These are phyloP conservation scores for Diachasma alloeum DNA, from an alignment of 1,140 invertebrate genomes.

Conservation along the genomic window DNA sequence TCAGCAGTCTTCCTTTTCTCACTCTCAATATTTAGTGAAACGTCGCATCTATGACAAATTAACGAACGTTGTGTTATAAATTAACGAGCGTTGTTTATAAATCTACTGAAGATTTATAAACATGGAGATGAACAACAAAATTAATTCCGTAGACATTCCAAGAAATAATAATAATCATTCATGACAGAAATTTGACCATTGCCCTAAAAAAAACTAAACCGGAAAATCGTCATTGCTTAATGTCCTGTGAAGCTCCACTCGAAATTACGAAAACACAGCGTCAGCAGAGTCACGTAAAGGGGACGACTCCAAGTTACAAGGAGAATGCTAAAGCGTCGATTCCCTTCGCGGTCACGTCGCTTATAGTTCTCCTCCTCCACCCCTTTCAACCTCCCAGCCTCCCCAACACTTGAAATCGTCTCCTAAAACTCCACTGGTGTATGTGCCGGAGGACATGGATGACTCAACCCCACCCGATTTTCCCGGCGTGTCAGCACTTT, in stretches of 20 bases:
- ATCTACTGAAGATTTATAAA: too few species aligned
- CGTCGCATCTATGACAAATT: too few species aligned
- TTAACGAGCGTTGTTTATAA: too few species aligned
- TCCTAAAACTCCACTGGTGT: neutral
- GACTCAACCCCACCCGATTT: constrained; percentile 3
- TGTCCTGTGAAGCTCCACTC: constrained; percentile 22
- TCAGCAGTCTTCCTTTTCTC: too few species aligned
- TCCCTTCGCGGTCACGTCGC: constrained; percentile 30
- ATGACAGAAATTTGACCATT: neutral
- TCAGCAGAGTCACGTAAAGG: constrained; percentile 28
- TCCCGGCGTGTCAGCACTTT: constrained; percentile 28
- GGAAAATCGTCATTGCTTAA: neutral
- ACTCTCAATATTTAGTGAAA: too few species aligned
- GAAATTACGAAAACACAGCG: constrained; percentile 29
- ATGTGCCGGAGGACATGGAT: neutral
- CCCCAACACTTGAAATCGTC: constrained; percentile 9
- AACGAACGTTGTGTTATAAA: too few species aligned
- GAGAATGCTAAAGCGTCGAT: constrained; percentile 21
- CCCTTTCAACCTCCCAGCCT: neutral
- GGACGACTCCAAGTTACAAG: constrained; percentile 1
- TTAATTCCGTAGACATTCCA: too few species aligned
- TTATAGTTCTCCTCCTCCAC: constrained; percentile 12
- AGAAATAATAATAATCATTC: neutral
- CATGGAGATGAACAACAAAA: too few species aligned
- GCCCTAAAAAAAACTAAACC: neutral